Evolutionary conservation across 2,888 invertebrate species (phyloP).

Genomic region (Torymus aiolomorphi): DNA sequence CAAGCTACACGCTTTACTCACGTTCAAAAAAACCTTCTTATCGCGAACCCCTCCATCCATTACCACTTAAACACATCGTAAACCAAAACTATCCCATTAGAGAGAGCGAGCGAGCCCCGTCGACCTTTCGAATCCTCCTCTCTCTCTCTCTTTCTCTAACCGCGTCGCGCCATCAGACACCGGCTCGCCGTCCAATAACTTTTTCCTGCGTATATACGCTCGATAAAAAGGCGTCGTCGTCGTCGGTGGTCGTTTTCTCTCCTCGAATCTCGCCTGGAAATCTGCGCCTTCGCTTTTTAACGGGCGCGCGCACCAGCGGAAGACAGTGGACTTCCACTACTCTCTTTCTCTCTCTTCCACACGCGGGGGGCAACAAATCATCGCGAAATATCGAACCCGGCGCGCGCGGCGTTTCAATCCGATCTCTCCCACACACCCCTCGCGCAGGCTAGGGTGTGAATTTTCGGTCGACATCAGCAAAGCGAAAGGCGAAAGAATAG

Average conservation of each 20-base stretch:
- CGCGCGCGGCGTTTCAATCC: constrained; percentile 12
- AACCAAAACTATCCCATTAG: no score
- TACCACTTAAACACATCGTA: no score
- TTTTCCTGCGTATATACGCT: background rate
- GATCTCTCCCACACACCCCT: background rate
- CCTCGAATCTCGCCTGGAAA: constrained; percentile 17
- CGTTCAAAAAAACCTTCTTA: no score
- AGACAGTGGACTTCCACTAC: background rate
- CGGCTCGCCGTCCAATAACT: background rate
- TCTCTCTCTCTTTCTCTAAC: background rate
- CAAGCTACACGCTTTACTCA: no score
- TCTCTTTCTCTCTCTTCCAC: no score
- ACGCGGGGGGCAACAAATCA: constrained; percentile 37
- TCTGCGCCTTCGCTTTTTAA: background rate
- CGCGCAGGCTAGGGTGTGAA: background rate
- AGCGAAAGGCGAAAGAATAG: constrained; percentile 9
- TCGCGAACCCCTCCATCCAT: no score
- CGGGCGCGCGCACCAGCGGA: background rate
- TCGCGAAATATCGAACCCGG: constrained; percentile 27
- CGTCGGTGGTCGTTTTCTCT: no score
- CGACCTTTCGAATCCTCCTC: background rate
- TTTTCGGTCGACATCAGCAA: constrained; percentile 40
- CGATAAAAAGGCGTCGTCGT: background rate
- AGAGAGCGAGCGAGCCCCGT: no score
- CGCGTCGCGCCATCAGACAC: background rate